A percentile compares a stretch with the other conserved stretches of the same genome.
These are phyloP conservation scores for Xylocampa areola DNA, from an alignment of 2,888 invertebrate species.

Conservation along the genomic window DNA sequence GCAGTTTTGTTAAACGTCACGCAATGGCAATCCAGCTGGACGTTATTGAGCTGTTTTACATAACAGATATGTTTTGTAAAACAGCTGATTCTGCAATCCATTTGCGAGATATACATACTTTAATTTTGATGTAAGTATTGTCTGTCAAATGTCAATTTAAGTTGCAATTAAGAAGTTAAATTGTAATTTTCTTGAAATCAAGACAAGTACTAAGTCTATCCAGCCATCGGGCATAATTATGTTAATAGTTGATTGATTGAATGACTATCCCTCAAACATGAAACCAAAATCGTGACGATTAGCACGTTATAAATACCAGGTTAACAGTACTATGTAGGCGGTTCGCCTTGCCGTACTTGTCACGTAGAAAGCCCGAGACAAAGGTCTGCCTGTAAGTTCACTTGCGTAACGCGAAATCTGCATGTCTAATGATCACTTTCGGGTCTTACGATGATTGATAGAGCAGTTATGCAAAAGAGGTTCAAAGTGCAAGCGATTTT, in stretches of 20 bases:
- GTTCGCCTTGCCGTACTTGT: constrained; percentile 63
- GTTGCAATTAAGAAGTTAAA: no score
- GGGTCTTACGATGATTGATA: constrained; percentile 47
- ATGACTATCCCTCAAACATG: constrained; percentile 33
- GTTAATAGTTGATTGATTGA: constrained; percentile 35
- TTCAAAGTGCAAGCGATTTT: constrained; percentile 54
- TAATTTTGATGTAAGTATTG: no score
- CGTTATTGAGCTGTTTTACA: no score
- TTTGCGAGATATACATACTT: no score
- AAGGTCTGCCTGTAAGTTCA: constrained; percentile 53
- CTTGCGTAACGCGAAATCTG: constrained; percentile 55
- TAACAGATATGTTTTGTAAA: no score
- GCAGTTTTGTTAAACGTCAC: no score
- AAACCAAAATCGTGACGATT: constrained; percentile 46
- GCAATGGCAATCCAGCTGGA: no score
- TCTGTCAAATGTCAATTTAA: no score
- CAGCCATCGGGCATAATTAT: no score
- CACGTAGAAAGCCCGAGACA: constrained; percentile 63
- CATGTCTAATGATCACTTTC: constrained; percentile 52
- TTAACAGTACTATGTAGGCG: constrained; percentile 51
- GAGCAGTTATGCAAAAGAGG: constrained; percentile 49
- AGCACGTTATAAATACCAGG: constrained; percentile 50
- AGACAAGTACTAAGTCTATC: no score
- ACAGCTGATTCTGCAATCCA: no score
- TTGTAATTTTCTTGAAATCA: no score